These are phyloP conservation scores for Drosophila pseudotalamancana DNA, from an alignment of 2,888 invertebrate species.

Conservation along the genomic window DNA sequence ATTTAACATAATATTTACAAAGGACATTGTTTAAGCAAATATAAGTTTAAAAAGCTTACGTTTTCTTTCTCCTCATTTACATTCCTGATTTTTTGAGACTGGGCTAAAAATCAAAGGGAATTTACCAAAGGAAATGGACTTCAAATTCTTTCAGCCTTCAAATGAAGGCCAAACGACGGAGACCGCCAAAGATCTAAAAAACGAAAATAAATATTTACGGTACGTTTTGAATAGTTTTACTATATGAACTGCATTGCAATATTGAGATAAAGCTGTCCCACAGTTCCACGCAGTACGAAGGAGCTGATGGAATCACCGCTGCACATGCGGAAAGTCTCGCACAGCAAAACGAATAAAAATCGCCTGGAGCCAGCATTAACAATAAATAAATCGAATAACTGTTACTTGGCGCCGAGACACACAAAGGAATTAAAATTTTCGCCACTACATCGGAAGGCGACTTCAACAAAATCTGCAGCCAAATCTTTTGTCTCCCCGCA, in stretches of 20 bases:
- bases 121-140: too few species aligned
- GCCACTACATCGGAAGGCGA: constrained; percentile 16
- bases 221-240: not conserved
- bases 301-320: constrained; percentile 13
- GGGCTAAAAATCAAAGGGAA: too few species aligned
- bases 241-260: not conserved
- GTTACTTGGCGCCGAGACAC: constrained; percentile 12
- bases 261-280: not conserved
- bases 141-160: not conserved
- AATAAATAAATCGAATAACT: too few species aligned
- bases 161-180: too few species aligned
- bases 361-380: too few species aligned
- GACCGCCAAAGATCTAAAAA: not conserved
- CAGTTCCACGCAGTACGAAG: constrained; percentile 8
- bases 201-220: not conserved
- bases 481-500: not conserved
- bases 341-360: not conserved
- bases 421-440: constrained; percentile 14
- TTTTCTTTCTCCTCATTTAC: too few species aligned
- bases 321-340: not conserved
- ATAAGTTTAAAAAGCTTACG: too few species aligned
- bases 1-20: not conserved
- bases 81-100: too few species aligned
- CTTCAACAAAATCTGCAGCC: not conserved
- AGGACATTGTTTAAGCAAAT: too few species aligned